Percentiles rank a stretch among this genome's conserved stretches.
These are phyloP conservation scores for Chitala chitala DNA, from an alignment of 2,113 vertebrate genomes.

Conservation along the genomic window DNA sequence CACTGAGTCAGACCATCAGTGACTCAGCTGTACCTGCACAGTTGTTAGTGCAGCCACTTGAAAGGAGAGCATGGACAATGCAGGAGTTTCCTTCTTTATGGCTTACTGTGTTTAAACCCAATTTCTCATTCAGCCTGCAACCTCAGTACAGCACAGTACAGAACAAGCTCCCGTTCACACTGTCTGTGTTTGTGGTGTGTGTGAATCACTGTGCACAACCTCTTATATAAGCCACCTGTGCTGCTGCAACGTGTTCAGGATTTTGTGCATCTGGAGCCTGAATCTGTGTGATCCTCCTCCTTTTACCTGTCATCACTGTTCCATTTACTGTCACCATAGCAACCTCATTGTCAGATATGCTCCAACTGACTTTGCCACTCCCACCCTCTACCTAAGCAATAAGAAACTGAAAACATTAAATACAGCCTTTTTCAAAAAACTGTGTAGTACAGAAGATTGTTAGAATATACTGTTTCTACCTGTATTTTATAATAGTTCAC, in stretches of 20 bases:
- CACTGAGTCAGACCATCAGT: too few species aligned
- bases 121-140: too few species aligned
- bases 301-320: conserved; percentile 45
- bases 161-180: background rate
- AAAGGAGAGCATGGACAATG: too few species aligned
- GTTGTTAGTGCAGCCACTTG: too few species aligned
- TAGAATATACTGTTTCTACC: conserved; percentile 28
- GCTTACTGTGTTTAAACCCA: too few species aligned
- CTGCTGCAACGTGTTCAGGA: conserved; percentile 46
- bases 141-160: too few species aligned
- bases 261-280: conserved; percentile 54
- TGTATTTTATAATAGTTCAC: conserved; percentile 46
- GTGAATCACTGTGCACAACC: background rate
- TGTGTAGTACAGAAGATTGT: background rate
- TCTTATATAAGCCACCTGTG: conserved; percentile 40
- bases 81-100: too few species aligned
- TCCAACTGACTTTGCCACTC: conserved; percentile 59
- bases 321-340: conserved; percentile 61
- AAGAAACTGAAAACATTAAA: background rate
- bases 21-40: too few species aligned
- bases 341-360: conserved; percentile 58
- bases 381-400: conserved; percentile 53
- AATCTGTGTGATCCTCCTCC: conserved; percentile 40
- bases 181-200: background rate
- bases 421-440: conserved; percentile 13